Conservation (phyloP, 2,888 invertebrate genomes). For the Aethes cnicana region DNA sequence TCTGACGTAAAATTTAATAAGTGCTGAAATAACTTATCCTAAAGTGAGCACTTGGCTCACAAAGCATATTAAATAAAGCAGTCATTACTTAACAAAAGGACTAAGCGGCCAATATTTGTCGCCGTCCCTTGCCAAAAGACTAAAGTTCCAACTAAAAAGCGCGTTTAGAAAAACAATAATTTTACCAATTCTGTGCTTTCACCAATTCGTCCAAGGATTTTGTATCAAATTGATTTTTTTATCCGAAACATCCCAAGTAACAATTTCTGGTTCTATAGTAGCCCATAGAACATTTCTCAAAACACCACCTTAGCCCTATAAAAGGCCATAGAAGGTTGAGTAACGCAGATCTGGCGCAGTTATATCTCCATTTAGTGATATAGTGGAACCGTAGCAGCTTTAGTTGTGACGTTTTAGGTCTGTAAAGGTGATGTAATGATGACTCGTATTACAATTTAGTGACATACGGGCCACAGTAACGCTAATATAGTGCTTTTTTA, state of each 20-base stretch:
- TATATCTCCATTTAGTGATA: not conserved
- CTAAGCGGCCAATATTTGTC: not conserved
- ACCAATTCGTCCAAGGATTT: not conserved
- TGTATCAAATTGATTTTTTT: constrained; percentile 11
- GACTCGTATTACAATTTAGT: too few species aligned
- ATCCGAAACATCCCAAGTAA: constrained; percentile 6
- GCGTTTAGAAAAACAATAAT: not conserved
- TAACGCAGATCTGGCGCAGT: not conserved
- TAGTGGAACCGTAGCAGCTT: not conserved
- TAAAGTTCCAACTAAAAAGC: not conserved
- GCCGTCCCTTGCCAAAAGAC: not conserved
- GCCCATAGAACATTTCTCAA: too few species aligned
- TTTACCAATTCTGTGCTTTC: not conserved
- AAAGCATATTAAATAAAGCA: not conserved
- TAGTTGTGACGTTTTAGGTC: not conserved
- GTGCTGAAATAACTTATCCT: not conserved
- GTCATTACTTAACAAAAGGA: not conserved
- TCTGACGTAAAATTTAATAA: too few species aligned
- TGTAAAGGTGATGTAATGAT: too few species aligned
- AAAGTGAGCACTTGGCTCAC: not conserved
- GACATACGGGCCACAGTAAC: too few species aligned
- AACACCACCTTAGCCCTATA: too few species aligned
- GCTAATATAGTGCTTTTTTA: too few species aligned
- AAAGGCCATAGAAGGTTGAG: too few species aligned
- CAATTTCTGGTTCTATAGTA: too few species aligned